Evolutionary conservation across 2,888 invertebrate genomes (phyloP).

Genomic region (Sphaerophoria rueppellii): DNA sequence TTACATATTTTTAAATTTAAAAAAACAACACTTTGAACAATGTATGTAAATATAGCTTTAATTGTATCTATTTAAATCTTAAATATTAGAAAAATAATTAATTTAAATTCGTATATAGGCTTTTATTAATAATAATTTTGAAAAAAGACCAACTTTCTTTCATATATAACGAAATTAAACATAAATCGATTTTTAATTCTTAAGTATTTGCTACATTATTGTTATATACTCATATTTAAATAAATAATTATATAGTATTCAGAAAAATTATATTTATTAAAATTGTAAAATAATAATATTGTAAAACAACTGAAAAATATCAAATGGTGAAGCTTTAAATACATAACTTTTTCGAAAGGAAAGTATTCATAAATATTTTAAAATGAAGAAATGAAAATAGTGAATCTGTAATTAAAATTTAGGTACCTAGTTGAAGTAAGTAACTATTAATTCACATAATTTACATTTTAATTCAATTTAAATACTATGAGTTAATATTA

Average conservation of each 20-base stretch:
- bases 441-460: neutral
- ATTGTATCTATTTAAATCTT: constrained; percentile 37
- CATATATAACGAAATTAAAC: constrained; percentile 8
- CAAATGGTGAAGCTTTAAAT: constrained; percentile 73
- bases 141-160: constrained; percentile 55
- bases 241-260: constrained; percentile 9
- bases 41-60: constrained; percentile 65
- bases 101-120: constrained; percentile 33
- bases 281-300: constrained; percentile 65
- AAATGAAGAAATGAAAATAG: constrained; percentile 19
- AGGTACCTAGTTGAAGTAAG: neutral
- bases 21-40: constrained; percentile 22
- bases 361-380: constrained; percentile 20
- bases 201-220: constrained; percentile 4
- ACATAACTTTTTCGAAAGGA: constrained; percentile 48
- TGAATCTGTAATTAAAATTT: constrained; percentile 39
- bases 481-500: neutral
- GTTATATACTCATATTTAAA: constrained; percentile 37
- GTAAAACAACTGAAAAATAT: constrained; percentile 70
- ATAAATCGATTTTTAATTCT: constrained; percentile 14
- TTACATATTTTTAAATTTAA: constrained; percentile 1
- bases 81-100: constrained; percentile 1
- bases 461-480: neutral
- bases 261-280: neutral
- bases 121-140: constrained; percentile 27